Percentiles rank a stretch among this genome's conserved stretches.
Evolutionary conservation across 2,797 vertebrate genomes (phyloP).

Genomic region (Hemitrygon akajei): DNA sequence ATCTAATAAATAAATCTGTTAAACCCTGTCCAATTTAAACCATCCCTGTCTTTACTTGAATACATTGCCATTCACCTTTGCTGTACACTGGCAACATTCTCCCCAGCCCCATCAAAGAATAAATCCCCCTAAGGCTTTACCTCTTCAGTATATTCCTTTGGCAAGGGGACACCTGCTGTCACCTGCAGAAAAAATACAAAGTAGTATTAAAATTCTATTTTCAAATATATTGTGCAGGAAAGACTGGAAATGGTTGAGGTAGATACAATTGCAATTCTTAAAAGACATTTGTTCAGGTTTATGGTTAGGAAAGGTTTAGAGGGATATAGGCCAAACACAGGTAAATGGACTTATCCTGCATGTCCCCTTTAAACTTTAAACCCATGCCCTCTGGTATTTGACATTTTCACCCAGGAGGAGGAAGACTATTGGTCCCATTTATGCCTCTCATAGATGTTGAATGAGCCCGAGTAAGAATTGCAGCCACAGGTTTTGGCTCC

Average conservation of each 20-base stretch:
- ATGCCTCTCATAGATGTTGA: neutral
- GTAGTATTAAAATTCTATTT: neutral
- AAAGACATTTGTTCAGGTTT: too few species aligned
- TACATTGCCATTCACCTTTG: neutral
- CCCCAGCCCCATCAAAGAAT: slow-evolving; percentile 36
- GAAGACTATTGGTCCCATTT: too few species aligned
- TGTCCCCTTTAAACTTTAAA: too few species aligned
- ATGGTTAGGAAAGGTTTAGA: too few species aligned
- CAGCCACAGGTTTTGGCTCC: neutral
- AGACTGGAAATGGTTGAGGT: neutral
- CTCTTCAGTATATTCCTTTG: slow-evolving; percentile 85
- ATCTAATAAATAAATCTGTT: neutral
- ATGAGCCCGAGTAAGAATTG: neutral
- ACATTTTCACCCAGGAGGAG: too few species aligned
- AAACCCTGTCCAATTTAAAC: neutral
- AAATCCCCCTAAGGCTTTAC: slow-evolving; percentile 56
- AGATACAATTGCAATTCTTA: neutral
- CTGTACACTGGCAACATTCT: slow-evolving; percentile 45
- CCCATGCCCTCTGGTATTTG: too few species aligned
- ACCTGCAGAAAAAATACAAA: slow-evolving; percentile 61
- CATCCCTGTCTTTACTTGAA: too few species aligned
- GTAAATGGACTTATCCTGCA: too few species aligned
- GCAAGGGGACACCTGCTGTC: slow-evolving; percentile 83
- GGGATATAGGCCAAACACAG: too few species aligned
- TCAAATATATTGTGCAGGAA: neutral